Conservation (phyloP, 2,113 vertebrate species). For the Monarcha castaneiventris region DNA sequence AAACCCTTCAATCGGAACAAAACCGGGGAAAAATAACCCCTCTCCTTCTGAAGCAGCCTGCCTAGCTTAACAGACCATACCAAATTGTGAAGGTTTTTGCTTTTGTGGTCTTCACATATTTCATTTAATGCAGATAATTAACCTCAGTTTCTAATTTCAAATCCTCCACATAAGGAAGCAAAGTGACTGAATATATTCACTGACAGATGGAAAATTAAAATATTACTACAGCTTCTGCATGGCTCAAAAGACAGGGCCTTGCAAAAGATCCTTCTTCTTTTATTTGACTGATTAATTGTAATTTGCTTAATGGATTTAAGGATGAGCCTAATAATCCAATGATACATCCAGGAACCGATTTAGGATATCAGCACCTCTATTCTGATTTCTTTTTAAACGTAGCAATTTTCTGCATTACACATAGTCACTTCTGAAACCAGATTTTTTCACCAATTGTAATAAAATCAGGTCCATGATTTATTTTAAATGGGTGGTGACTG, state of each 20-base stretch:
- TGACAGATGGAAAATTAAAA: slow-evolving; percentile 64
- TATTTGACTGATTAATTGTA: slow-evolving; percentile 59
- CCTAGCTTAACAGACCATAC: slow-evolving; percentile 55
- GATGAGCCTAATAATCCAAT: slow-evolving; percentile 66
- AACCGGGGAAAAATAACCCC: slow-evolving; percentile 42
- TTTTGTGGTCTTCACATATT: slow-evolving; percentile 57
- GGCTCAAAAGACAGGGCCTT: slow-evolving; percentile 24
- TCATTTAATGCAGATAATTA: slow-evolving; percentile 68
- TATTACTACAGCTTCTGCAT: slow-evolving; percentile 43
- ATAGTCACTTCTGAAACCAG: not conserved
- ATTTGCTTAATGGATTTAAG: slow-evolving; percentile 70
- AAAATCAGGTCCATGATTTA: not conserved
- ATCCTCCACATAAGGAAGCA: slow-evolving; percentile 20
- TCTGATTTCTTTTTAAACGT: not conserved
- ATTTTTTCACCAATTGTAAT: not conserved
- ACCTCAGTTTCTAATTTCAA: slow-evolving; percentile 68
- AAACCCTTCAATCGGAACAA: slow-evolving; percentile 57
- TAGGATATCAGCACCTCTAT: slow-evolving; percentile 13
- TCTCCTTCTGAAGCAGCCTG: slow-evolving; percentile 43
- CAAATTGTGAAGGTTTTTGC: slow-evolving; percentile 54
- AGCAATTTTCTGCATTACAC: not conserved
- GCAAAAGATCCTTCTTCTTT: slow-evolving; percentile 49
- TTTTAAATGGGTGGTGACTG: not conserved
- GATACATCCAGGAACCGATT: slow-evolving; percentile 51
- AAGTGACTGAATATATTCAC: slow-evolving; percentile 47